Evolutionary conservation across 2,113 vertebrate species (phyloP).

Genomic region (Romanogobio albipinnatus): DNA sequence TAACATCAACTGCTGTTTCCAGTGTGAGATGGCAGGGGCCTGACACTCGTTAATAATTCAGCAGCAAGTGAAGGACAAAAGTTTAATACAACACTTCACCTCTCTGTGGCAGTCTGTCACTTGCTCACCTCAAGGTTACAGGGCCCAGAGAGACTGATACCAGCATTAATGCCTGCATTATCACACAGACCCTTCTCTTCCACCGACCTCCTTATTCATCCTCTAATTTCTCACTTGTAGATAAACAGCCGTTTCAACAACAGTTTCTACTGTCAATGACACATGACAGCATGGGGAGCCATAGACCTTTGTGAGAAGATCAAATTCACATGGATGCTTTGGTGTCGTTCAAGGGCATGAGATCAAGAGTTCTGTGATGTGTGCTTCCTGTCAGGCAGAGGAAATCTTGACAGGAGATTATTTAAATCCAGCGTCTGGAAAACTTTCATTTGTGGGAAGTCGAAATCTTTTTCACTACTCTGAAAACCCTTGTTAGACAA

Average conservation of each 20-base stretch:
- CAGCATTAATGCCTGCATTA: not conserved
- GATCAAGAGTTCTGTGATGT: constrained; percentile 21
- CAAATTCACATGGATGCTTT: not conserved
- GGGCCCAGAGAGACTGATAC: not conserved
- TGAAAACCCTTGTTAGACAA: not conserved
- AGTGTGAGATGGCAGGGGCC: not conserved
- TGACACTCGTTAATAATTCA: constrained; percentile 37
- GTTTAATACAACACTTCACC: not conserved
- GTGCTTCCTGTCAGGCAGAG: not conserved
- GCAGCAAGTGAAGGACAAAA: constrained; percentile 13
- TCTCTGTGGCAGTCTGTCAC: not conserved
- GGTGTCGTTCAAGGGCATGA: not conserved
- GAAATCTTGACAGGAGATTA: not conserved
- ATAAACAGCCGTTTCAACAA: not conserved
- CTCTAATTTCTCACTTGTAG: not conserved
- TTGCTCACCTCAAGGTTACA: constrained; percentile 19
- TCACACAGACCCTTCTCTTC: not conserved
- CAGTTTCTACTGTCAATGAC: not conserved
- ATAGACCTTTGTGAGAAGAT: not conserved
- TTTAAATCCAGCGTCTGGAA: constrained; percentile 3
- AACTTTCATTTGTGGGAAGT: not conserved
- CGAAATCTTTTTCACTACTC: not conserved
- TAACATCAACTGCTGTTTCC: not conserved
- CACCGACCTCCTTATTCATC: not conserved
- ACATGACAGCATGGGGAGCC: not conserved